Evolutionary conservation across 2,888 invertebrate genomes (phyloP), one percentile per base, ranked within the genome.

Genomic region (Chrysopilus asiliformis): DNA sequence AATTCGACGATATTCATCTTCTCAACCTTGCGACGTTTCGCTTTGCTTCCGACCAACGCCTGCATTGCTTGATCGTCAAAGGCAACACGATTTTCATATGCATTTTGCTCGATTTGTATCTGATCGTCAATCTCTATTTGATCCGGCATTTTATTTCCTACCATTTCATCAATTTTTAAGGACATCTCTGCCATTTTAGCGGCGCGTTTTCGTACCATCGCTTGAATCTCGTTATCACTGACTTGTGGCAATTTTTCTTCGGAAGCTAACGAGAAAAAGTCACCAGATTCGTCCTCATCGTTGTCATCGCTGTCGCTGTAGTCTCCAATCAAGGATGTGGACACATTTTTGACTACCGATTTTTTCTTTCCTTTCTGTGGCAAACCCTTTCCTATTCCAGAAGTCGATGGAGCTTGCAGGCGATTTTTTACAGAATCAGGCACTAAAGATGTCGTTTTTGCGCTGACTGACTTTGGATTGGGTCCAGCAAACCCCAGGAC

Each of bases 1-100:
- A 90, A 78, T 52, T 91, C 85, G 12, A 90, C 79, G 36, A 91
- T 71, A 51, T 85, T 75, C 33, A 79, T 72, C 20, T 72, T 67
- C 36, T 53, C 47, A 4, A 51, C 43, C 41, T 69, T 72, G 2
- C 72, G 56, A 9, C 68, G 68, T 48, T 78, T 75, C 2, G 72
- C 74, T 19, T 70, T 68, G 14, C 72, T 60, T 1, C 85, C 85
- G 44, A 79, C 74, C 9, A 86, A 60, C 42, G 78, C 74, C 46
- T 75, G 67, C 45, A 83, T 47, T 6, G 60, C 64, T 22, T 43
- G 38, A 14, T 45, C 35, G 32, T 49, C 46, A 9, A 45, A 36
- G 5, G 30, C 6, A 4, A 33, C 17, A 12, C 29, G 30, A 1
- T 17, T 6, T 19, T 24, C 19, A n/a, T 30, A 9, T 8, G 18